Evolutionary conservation across 2,888 invertebrate species (phyloP), one percentile per base, ranked within the genome.

Genomic region (Leuctra nigra): DNA sequence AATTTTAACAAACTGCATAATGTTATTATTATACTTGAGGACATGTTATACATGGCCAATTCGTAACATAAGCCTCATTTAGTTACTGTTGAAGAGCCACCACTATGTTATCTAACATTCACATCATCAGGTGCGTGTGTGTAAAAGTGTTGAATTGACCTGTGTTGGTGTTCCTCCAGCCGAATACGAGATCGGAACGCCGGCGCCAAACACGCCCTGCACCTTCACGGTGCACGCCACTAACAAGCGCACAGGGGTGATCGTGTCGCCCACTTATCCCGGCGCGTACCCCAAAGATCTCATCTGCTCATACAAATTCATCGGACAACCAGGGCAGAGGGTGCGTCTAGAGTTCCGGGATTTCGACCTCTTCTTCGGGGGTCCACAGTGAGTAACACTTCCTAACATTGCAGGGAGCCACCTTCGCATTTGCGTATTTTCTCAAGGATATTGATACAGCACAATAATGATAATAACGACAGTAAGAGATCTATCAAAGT

Each of bases 201-300:
- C 90, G 65, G 83, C 88, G 63, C 87, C 90, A 64, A 86, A 87
- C 69, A 84, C 87, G 60, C 82, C 90, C 67, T 97, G 96, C 79
- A 90, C 90, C 70, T 91, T 88, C 77, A 83, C 85, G 69, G 87
- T 94, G 69, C 84, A 90, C 69, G 83, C 84, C 63, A 79, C 79
- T 67, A 72, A 73, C 56, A 80, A 80, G 66, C 84, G 84, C 69
- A 86, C 84, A 62, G 98, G 98, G 55, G 82, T 84, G 69, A 86
- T 99, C 68, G 79, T 94, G 68, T 95, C 98, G 59, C 97, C 98
- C 61, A 99, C 99, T 61, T 99, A 99, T 79, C 99, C 99, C 61
- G 99, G 99, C 65, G 88, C 94, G 68, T 99, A 99, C 78, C 98
- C 99, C 64, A 97, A 97, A 77, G 91, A 94, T 75, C 82, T 96